Evolutionary conservation across 2,888 invertebrate species (phyloP), one percentile per base, ranked within the genome.

Genomic region (Podotricha telesiphe): DNA sequence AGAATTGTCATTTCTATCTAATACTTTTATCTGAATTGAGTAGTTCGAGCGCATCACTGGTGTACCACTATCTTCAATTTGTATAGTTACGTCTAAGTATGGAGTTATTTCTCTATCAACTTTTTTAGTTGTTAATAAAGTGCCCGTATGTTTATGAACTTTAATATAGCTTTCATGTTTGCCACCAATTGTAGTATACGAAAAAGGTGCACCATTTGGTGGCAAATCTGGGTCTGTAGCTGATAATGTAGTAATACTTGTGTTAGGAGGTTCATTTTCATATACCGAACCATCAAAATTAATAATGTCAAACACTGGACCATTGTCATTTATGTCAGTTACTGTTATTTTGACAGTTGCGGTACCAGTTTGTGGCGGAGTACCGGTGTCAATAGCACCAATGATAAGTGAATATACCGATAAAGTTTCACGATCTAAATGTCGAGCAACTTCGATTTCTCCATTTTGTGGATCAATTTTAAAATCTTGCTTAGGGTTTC

Each of bases 311-410:
- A 99, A 97, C 45, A 95, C 89, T 0, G 98, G 99, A 0, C 97
- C 97, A 82, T 98, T 98, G 81, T 99, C 98, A 82, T 99, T 99
- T n/a, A 98, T 94, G 84, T 99, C 98, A 10, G 95, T 94, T 0
- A 99, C 83, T 28, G 95, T 94, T 65, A 99, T 96, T 82, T 95
- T 95, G 0, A 99, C 96, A 0, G 95, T 95, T 0, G 98, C 94
- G 0, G 97, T 97, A n/a, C 98, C 98, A 56, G 98, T 98, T 90
- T 98, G 97, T 1, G 98, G 97, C 2, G 98, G 98, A 13, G 94
- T 85, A 0, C 98, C 98, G 7, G 96, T 97, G 80, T 98, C 98
- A 68, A 98, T 97, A 1, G 97, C 98, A 2, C 97, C 98, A 20
- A 98, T 92, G 22, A 96, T 95, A 64, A 98, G 83, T 70, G 95